Evolutionary conservation across 2,888 invertebrate genomes (phyloP), one percentile per base, ranked within the genome.

Genomic region (Tetranychus piercei): DNA sequence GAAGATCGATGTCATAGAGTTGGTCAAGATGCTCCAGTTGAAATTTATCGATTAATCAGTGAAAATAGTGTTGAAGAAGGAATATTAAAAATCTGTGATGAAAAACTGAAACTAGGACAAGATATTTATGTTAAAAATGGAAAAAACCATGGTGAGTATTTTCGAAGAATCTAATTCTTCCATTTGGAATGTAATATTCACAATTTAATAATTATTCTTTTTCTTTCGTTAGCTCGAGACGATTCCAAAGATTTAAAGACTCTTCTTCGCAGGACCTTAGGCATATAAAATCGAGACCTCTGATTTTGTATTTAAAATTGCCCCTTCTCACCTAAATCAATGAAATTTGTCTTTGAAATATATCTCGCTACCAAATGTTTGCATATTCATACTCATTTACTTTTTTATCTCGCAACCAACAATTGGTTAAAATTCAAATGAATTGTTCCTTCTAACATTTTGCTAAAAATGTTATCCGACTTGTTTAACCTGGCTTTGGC

Each of bases 1-100:
- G 95, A 96, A 82, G 96, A 97, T 84, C 85, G 90, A 81, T 88
- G 86, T 80, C 87, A 88, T 79, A 81, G 87, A 75, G 83, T 87
- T 11, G 87, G 87, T n/a, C 87, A 87, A 80, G 85, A 82, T 71
- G 85, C 82, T 86, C 89, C 91, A 0, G 96, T 97, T 8, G 88
- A 86, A 66, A 91, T 96, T 77, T 89, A 91, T 82, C 87, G 94
- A 79, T 85, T 96, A 73, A 86, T 97, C 77, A 88, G 90, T 77
- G 87, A 90, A 79, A 89, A 88, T 74, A 92, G 94, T 15, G 91
- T 96, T 78, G 95, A 96, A 82, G 94, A 94, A 82, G 91, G 90
- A 65, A 96, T 97, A 87, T 87, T 90, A 80, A 87, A 90, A 81
- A 88, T 93, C 80, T 94, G 94, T 23, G 88, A 90, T 82, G 91